Percentiles rank a stretch among this genome's conserved stretches.
Evolutionary conservation across 2,113 vertebrate species (phyloP).

Genomic region (Microcebus griseorufus): DNA sequence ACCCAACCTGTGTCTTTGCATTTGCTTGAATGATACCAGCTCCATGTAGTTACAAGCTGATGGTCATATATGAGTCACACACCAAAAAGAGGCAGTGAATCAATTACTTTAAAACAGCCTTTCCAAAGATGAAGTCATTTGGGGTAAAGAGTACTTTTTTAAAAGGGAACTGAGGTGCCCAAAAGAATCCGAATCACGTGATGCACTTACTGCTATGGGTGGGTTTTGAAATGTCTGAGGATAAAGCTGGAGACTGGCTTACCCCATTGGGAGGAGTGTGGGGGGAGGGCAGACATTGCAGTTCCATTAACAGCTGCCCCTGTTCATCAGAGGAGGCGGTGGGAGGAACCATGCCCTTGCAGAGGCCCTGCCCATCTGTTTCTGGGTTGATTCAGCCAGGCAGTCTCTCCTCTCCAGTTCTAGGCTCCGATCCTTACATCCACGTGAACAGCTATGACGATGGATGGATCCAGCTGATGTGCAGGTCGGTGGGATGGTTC

Average conservation of each 20-base stretch:
- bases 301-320: neutral
- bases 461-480: constrained; percentile 58
- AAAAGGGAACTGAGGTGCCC: neutral
- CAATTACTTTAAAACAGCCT: neutral
- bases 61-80: neutral
- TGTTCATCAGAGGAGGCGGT: neutral
- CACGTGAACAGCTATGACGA: constrained; percentile 34
- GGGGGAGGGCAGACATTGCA: neutral
- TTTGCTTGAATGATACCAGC: neutral
- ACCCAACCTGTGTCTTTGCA: neutral
- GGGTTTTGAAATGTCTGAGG: neutral
- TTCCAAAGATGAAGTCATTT: neutral
- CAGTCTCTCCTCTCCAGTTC: constrained; percentile 17
- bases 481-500: constrained; percentile 68
- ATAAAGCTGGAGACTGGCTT: neutral
- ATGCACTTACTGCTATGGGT: neutral
- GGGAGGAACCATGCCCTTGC: neutral
- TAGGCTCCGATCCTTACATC: constrained; percentile 67
- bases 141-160: neutral
- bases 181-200: neutral
- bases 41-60: neutral
- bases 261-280: neutral
- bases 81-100: neutral
- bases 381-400: neutral
- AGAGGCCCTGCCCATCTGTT: neutral